phyloP scores from a whole-genome alignment of 2,888 invertebrate genomes.

The Leistus spinibarbis region DNA sequence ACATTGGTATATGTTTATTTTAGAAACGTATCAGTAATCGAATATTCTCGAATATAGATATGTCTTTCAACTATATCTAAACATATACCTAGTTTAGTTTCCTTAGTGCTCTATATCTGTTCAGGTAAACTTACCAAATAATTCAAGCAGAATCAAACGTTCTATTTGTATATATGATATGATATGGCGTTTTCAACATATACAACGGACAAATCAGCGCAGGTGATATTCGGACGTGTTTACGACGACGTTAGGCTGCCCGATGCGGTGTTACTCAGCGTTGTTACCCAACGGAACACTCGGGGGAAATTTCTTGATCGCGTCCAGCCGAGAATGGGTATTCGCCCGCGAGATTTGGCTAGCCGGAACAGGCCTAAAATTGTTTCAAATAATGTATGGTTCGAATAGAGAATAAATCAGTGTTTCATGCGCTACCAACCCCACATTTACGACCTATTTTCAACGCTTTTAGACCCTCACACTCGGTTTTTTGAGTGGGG shows the following conservation, averaged over 20 bases:
- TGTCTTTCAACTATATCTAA: too few species aligned
- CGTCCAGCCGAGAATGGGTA: background rate
- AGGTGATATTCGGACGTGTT: constrained; percentile 1
- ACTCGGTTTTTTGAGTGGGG: background rate
- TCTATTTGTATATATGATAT: too few species aligned
- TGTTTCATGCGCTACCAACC: background rate
- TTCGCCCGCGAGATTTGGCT: background rate
- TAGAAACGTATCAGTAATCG: too few species aligned
- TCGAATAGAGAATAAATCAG: constrained; percentile 20
- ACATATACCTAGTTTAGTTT: too few species aligned
- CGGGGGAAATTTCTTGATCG: constrained; percentile 4
- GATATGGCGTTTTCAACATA: too few species aligned
- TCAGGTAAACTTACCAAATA: too few species aligned
- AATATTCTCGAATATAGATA: too few species aligned
- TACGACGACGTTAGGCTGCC: background rate
- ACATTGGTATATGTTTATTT: too few species aligned
- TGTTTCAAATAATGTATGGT: constrained; percentile 33
- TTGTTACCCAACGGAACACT: background rate
- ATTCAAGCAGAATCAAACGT: too few species aligned
- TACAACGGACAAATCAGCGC: constrained; percentile 1
- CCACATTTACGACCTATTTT: background rate
- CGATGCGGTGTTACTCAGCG: background rate
- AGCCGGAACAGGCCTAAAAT: background rate
- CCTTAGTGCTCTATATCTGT: too few species aligned
- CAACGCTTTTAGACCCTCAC: background rate